Conservation (phyloP, 2,113 vertebrate species). For the Haliaeetus leucogaster region DNA sequence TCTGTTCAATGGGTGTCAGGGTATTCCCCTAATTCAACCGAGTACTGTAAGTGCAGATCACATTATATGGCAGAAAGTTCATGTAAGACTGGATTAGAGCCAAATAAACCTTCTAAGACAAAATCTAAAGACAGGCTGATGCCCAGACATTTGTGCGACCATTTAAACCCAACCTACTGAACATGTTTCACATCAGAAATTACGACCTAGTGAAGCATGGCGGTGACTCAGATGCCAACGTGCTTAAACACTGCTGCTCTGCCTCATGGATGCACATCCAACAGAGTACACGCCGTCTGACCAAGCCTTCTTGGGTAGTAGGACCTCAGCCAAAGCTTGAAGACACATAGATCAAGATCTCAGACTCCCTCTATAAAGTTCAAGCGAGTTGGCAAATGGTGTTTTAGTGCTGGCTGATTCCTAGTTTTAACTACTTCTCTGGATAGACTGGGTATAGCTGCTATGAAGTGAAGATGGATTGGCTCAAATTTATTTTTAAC, state of each 20-base stretch:
- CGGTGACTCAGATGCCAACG: background rate
- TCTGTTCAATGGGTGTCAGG: background rate
- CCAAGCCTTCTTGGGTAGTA: background rate
- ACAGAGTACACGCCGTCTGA: accelerated
- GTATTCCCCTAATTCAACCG: background rate
- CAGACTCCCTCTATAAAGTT: background rate
- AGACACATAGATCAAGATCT: background rate
- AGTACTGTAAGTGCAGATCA: background rate
- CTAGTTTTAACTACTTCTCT: background rate
- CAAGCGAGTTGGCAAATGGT: background rate
- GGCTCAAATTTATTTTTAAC: background rate
- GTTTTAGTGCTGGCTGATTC: background rate
- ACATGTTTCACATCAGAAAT: background rate
- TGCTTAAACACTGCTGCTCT: background rate
- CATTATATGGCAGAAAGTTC: background rate
- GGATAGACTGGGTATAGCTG: background rate
- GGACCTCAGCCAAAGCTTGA: background rate
- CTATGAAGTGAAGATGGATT: background rate
- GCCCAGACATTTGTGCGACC: accelerated
- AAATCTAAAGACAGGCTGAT: background rate
- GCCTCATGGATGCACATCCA: background rate
- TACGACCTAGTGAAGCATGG: accelerated
- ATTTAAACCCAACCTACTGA: background rate
- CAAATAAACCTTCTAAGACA: background rate
- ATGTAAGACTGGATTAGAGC: background rate